Percentiles rank a stretch among this genome's conserved stretches.
Evolutionary conservation across 2,797 vertebrate species (phyloP).

Genomic region (Salmo trutta): DNA sequence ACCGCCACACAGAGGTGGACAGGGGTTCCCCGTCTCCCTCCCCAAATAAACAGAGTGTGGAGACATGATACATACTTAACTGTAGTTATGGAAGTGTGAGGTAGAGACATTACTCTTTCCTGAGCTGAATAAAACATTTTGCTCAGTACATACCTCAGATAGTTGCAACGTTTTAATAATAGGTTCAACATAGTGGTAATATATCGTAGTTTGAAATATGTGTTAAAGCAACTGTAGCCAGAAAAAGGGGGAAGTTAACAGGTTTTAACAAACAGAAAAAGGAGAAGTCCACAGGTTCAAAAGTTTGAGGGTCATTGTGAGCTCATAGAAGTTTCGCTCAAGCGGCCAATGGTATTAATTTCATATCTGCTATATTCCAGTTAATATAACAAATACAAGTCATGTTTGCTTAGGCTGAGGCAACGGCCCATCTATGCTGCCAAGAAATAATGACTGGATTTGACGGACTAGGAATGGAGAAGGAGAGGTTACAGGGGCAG

Average conservation of each 20-base stretch:
- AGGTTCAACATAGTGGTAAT: background rate
- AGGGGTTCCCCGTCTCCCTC: background rate
- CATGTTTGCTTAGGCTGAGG: conserved; percentile 15
- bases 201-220: background rate
- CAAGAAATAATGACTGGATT: conserved; percentile 3
- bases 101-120: background rate
- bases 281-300: background rate
- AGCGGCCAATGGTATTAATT: background rate
- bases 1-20: conserved; percentile 20
- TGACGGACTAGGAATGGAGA: background rate
- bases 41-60: background rate
- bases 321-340: background rate
- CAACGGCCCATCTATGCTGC: conserved; percentile 1
- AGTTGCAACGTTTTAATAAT: background rate
- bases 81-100: background rate
- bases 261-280: background rate
- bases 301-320: conserved; percentile 1
- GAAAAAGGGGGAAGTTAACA: background rate
- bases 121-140: no score
- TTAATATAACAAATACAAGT: conserved; percentile 5
- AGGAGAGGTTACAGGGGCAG: background rate
- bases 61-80: background rate
- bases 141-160: background rate
- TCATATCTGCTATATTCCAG: conserved; percentile 8
- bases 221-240: background rate